Evolutionary conservation across 1,140 invertebrate species (phyloP).

Genomic region (Drosophila kikkawai): DNA sequence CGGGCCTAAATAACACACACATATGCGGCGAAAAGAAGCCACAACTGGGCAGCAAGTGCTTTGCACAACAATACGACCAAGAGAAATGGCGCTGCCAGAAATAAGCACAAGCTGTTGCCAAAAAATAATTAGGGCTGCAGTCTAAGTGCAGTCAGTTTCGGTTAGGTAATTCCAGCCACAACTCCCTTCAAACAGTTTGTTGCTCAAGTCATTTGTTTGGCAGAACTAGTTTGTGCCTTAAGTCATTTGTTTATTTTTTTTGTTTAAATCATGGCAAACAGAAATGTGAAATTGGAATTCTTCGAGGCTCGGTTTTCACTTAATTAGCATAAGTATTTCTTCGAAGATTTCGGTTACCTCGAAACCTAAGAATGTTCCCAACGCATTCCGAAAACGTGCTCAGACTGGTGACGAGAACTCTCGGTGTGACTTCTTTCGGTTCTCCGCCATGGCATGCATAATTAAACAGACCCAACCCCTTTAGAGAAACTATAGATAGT

Average conservation of each 20-base stretch:
- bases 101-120: conserved; percentile 34
- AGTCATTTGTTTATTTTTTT: conserved; percentile 51
- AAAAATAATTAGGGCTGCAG: conserved; percentile 54
- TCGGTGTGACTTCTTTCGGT: conserved; percentile 39
- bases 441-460: conserved; percentile 66
- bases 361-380: conserved; percentile 51
- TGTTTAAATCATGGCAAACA: conserved; percentile 6
- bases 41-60: conserved; percentile 64
- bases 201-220: conserved; percentile 51
- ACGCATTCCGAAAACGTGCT: conserved; percentile 68
- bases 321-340: conserved; percentile 74
- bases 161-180: conserved; percentile 1
- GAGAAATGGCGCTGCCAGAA: conserved; percentile 54
- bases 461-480: conserved; percentile 55
- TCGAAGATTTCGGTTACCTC: conserved; percentile 54
- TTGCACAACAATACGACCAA: conserved; percentile 64
- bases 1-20: conserved; percentile 65
- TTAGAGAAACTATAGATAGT: conserved; percentile 63
- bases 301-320: conserved; percentile 32
- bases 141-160: conserved; percentile 23
- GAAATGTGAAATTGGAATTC: conserved; percentile 28
- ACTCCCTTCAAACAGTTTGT: conserved; percentile 41
- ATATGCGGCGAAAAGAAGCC: conserved; percentile 23
- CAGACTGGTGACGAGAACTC: conserved; percentile 53
- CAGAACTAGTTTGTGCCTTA: conserved; percentile 50